Evolutionary conservation across 2,797 vertebrate species (phyloP), one percentile per base, ranked within the genome.

Genomic region (Sebastes kiyomatsui): DNA sequence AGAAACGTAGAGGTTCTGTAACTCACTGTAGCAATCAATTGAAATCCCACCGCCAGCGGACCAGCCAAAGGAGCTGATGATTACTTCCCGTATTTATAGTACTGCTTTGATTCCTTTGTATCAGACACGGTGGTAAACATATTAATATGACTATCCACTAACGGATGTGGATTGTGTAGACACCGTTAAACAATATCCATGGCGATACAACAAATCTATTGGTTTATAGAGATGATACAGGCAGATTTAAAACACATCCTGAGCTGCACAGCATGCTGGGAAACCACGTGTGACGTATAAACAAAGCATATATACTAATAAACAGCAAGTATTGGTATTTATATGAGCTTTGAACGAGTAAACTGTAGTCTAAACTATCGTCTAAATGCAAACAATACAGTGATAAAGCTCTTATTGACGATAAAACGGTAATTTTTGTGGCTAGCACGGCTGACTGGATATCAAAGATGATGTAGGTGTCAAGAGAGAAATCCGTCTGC

Each of bases 21-120:
- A 92, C 90, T 93, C 92, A 93, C 91, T 92, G 92, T 92, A 90
- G 92, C 92, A 91, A 93, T 93, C 90, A 91, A 92, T 90, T 94
- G 89, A 90, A 90, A 81, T 87, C 90, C 84, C 90, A 94, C 93
- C 82, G 52, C 88, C 88, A 69, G 92, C 93, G 90, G 92, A 94
- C 93, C 90, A 92, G 12, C 88, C 92, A n/a, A 7, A 7, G 1
- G 1, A 0, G 1, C 0, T 0, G 0, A 0, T 0, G 0, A 0
- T 0, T 0, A 0, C 1, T 0, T 0, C 0, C 0, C 0, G 0
- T 38, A 68, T 81, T 67, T 89, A 87, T 42, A 85, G 3, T 0
- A 0, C 0, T 0, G 0, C 0, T 0, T 0, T 0, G 0, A 0
- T 0, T 0, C 0, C 0, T 0, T 0, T 2, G 0, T 61, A 1